Evolutionary conservation across 2,113 vertebrate genomes (phyloP).

Genomic region (Chaetodon trifascialis): DNA sequence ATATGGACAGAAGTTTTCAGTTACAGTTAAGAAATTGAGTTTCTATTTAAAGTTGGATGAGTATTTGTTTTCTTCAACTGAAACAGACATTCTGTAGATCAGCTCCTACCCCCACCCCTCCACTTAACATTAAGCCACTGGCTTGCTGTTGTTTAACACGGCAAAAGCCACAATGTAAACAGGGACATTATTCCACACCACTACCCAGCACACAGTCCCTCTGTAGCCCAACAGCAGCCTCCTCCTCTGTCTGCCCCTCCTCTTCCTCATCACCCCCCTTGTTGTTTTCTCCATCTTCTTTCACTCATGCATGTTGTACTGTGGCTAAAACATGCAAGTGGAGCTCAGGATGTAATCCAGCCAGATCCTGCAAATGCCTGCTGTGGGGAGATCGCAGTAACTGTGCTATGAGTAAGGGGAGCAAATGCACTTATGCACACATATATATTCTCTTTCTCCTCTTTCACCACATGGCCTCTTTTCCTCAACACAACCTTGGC

Average conservation of each 20-base stretch:
- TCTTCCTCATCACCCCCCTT: not conserved
- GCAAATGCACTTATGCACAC: slow-evolving; percentile 46
- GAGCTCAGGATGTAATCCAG: slow-evolving; percentile 57
- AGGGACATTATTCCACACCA: slow-evolving; percentile 69
- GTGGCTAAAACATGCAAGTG: slow-evolving; percentile 46
- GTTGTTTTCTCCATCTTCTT: slow-evolving; percentile 54
- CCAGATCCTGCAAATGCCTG: slow-evolving; percentile 53
- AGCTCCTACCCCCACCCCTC: slow-evolving; percentile 22
- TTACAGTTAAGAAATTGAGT: too few relatives aligned
- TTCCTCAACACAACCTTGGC: slow-evolving; percentile 39
- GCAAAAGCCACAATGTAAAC: slow-evolving; percentile 65
- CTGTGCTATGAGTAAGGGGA: slow-evolving; percentile 47
- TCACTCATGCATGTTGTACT: slow-evolving; percentile 62
- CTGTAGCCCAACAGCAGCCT: slow-evolving; percentile 36
- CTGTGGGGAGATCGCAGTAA: slow-evolving; percentile 32
- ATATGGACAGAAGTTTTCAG: too few relatives aligned
- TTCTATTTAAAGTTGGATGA: too few relatives aligned
- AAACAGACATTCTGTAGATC: slow-evolving; percentile 33
- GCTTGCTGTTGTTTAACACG: slow-evolving; percentile 55
- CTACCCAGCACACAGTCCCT: slow-evolving; percentile 41
- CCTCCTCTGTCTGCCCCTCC: not conserved
- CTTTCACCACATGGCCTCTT: slow-evolving; percentile 43
- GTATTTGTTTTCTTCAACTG: not conserved
- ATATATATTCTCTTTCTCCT: slow-evolving; percentile 25
- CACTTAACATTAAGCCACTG: slow-evolving; percentile 31